Evolutionary conservation across 1,140 invertebrate genomes (phyloP), one percentile per base, ranked within the genome.

Genomic region (Lineus longissimus): DNA sequence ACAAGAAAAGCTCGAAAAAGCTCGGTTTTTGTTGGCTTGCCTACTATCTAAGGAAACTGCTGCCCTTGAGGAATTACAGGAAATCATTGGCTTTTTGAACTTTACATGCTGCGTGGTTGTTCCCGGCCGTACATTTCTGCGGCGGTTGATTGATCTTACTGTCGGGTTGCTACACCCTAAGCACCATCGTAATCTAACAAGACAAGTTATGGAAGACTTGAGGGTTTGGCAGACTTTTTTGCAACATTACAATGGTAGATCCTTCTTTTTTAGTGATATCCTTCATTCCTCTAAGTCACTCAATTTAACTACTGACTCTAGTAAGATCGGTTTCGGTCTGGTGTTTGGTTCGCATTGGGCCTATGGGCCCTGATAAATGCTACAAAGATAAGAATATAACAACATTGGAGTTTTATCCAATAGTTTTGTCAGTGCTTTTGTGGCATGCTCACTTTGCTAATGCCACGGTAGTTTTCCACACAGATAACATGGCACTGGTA

Each of bases 141-240:
- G 47, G 47, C n/a, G 47, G 4, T n/a, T 51, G 47, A 51, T 51
- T n/a, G 47, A 51, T 51, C n/a, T 51, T 6, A 51, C 47, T 6
- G n/a, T 51, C 6, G 47, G 47, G 6, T 9, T 51, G 47, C 6
- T n/a, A 23, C 6, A n/a, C 4, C n/a, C n/a, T 6, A 23, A 19
- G 4, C 25, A 23, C 25, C 47, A 51, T 27, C n/a, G n/a, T n/a
- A 7, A 9, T 6, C 47, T 51, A 9, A 51, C 47, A n/a, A 27
- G 9, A 9, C 6, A 51, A 27, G n/a, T n/a, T n/a, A 51, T 7
- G 25, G 25, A 4, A 7, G 47, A 51, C n/a, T n/a, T 51, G 6
- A 19, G 25, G 19, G 47, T 51, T 4, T 51, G 47, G n/a, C 47
- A 27, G 6, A n/a, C 4, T 51, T 51, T 51, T n/a, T n/a, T 51